Evolutionary conservation across 1,140 invertebrate species (phyloP), one percentile per base, ranked within the genome.

Genomic region (Achatina immaculata): DNA sequence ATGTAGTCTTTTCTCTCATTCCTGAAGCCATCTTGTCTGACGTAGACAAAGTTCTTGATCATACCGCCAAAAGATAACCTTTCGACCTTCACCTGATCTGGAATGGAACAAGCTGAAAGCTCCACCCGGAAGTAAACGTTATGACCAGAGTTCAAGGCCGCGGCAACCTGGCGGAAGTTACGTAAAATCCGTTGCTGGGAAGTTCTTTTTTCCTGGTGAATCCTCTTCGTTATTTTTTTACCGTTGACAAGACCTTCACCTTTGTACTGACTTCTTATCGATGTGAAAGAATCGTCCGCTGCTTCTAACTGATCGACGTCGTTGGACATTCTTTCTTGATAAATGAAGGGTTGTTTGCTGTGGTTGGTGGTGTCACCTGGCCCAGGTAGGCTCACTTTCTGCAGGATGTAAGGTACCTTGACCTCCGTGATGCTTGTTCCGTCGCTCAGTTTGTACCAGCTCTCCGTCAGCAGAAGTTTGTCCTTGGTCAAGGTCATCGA

Each of bases 391-490:
- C 1, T 11, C 16, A 62, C 11, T 40, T 76, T 76, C 16, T 76
- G 31, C 3, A 76, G 51, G 42, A 76, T 62, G 28, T 76, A 76
- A 43, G 74, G 74, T 0, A 76, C 74, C 24, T 76, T 76, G 55
- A 58, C 31, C 28, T 76, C 74, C n/a, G 55, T 45, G 55, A 76
- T 62, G 1, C 34, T 3, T 2, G 31, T 76, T 2, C 74, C 74
- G 43, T 76, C 55, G 16, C 51, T 76, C 2, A 76, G 14, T 36
- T 76, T 76, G 34, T 76, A 76, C 74, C 74, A 76, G 51, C 74
- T 51, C 21, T 76, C 74, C 3, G 74, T 76, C 51, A 76, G 55
- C 0, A 58, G 31, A 36, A 76, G 74, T 40, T 43, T 76, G 51
- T 40, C 58, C 31, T 55, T 40, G 7, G 4, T 65, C 28, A 76